phyloP scores from a whole-genome alignment of 2,797 vertebrate species.

The Anniella stebbinsi region DNA sequence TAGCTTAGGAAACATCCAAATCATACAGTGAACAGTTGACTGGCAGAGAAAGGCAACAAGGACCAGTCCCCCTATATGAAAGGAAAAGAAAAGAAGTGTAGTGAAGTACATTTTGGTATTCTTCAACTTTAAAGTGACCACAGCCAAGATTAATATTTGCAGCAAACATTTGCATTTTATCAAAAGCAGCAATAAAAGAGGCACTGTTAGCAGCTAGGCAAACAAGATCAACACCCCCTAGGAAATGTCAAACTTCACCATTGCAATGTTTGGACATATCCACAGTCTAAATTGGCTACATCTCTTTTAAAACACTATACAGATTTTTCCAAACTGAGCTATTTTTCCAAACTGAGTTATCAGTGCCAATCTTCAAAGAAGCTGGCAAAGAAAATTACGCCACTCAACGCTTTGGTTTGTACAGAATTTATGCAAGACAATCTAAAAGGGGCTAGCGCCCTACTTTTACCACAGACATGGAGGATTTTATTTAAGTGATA shows the following conservation, averaged over 20 bases:
- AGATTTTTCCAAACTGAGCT: background rate
- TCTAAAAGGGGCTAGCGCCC: background rate
- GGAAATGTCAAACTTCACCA: background rate
- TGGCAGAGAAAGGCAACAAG: conserved; percentile 64
- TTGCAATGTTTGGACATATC: background rate
- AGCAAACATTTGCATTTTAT: background rate
- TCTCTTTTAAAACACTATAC: background rate
- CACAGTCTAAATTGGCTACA: background rate
- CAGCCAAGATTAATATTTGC: background rate
- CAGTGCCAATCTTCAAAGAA: conserved; percentile 4
- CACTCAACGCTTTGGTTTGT: background rate
- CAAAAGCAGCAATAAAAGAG: background rate
- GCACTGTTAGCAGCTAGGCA: accelerated
- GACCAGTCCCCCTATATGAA: conserved; percentile 61
- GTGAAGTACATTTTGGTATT: background rate
- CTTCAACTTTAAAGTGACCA: background rate
- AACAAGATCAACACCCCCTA: accelerated
- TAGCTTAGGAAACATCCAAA: conserved; percentile 68
- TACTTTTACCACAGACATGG: background rate
- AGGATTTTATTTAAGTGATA: background rate
- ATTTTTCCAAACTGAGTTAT: background rate
- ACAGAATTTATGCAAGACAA: background rate
- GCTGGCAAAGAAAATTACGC: background rate
- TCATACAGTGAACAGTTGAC: conserved; percentile 60
- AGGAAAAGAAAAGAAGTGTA: conserved; percentile 37